Percentiles rank a stretch among this genome's conserved stretches.
Conservation (phyloP, 2,888 invertebrate species). For the Caenorhabditis macrosperma region DNA sequence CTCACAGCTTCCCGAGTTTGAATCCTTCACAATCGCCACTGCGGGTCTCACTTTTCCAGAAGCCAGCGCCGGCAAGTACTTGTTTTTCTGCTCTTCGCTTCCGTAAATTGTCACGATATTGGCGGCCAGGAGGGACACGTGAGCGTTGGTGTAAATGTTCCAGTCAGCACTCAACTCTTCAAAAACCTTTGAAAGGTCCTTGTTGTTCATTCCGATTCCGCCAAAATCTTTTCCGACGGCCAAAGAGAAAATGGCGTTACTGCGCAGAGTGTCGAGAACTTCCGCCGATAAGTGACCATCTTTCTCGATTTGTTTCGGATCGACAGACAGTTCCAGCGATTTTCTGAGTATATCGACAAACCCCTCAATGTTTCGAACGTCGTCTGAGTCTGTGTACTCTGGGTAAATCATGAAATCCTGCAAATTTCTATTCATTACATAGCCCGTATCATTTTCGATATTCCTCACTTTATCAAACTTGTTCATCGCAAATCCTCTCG, state of each 20-base stretch:
- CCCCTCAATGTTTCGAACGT: constrained; percentile 74
- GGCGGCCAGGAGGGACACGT: constrained; percentile 59
- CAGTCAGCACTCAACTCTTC: constrained; percentile 73
- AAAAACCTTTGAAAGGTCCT: constrained; percentile 73
- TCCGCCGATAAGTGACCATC: constrained; percentile 57
- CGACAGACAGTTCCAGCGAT: constrained; percentile 57
- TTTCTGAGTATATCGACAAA: constrained; percentile 64
- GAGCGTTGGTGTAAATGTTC: constrained; percentile 64
- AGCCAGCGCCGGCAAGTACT: constrained; percentile 64
- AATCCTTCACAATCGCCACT: constrained; percentile 53
- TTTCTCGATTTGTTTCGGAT: constrained; percentile 59
- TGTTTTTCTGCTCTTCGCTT: constrained; percentile 59
- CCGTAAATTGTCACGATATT: constrained; percentile 67
- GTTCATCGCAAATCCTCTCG: constrained; percentile 76
- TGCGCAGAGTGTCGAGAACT: constrained; percentile 63
- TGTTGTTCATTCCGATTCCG: constrained; percentile 76
- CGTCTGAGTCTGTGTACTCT: constrained; percentile 77
- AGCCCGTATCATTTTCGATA: neutral
- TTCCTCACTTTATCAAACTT: constrained; percentile 76
- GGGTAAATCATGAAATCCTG: constrained; percentile 80
- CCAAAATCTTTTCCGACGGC: constrained; percentile 73
- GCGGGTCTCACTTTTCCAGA: constrained; percentile 61
- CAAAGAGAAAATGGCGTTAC: constrained; percentile 66
- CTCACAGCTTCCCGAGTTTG: constrained; percentile 20
- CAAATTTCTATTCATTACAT: constrained; percentile 43